Evolutionary conservation across 2,888 invertebrate species (phyloP).

Genomic region (Axea sp.): DNA sequence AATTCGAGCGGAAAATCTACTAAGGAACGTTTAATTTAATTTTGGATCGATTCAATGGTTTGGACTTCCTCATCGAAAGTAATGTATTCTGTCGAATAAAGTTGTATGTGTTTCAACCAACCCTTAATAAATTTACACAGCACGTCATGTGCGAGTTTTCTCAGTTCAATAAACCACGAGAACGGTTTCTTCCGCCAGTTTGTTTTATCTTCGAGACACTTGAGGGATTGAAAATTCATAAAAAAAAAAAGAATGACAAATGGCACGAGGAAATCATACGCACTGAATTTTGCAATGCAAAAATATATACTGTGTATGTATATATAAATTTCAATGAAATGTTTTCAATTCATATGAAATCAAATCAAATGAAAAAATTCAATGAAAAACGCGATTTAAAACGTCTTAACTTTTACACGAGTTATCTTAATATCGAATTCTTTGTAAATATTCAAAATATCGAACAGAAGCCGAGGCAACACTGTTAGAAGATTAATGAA

Average conservation of each 20-base stretch:
- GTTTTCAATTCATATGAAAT: no score
- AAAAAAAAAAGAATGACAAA: conserved; percentile 30
- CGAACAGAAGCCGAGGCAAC: not conserved
- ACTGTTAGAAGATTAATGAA: not conserved
- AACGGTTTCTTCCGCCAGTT: no score
- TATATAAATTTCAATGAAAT: not conserved
- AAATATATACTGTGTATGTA: not conserved
- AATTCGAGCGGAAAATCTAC: no score
- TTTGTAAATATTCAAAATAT: conserved; percentile 6
- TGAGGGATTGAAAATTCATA: conserved; percentile 16
- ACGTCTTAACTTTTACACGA: no score
- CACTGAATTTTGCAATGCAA: conserved; percentile 5
- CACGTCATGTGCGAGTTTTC: conserved; percentile 43
- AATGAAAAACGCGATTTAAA: no score
- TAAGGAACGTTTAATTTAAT: conserved; percentile 19
- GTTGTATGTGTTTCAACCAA: conserved; percentile 25
- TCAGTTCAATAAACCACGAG: conserved; percentile 45
- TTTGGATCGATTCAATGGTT: conserved; percentile 13
- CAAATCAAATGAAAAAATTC: no score
- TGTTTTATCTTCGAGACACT: no score
- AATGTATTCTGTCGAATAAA: conserved; percentile 11
- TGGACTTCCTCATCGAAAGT: conserved; percentile 9
- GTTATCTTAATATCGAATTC: not conserved
- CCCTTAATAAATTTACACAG: conserved; percentile 44
- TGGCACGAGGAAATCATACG: conserved; percentile 5